phyloP scores from a whole-genome alignment of 2,888 invertebrate species.

The Aricia artaxerxes region DNA sequence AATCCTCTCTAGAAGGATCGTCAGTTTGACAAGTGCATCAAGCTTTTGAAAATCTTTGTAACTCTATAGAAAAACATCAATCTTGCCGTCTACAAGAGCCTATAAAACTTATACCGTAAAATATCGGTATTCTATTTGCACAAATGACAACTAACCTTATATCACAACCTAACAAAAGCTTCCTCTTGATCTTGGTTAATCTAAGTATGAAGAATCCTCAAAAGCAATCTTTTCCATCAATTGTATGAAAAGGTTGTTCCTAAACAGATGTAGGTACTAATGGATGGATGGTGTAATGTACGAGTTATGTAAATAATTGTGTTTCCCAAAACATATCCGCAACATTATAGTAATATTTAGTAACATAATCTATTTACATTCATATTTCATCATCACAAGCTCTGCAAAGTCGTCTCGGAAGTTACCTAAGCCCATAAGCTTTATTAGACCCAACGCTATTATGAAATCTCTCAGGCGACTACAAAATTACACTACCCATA shows the following conservation, averaged over 20 bases:
- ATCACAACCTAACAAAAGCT: neutral
- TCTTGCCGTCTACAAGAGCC: neutral
- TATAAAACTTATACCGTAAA: neutral
- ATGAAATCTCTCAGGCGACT: constrained; percentile 48
- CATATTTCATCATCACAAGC: constrained; percentile 29
- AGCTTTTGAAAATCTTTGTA: neutral
- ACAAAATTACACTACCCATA: constrained; percentile 17
- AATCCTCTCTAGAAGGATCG: neutral
- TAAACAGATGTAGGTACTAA: neutral
- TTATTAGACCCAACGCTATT: constrained; percentile 59
- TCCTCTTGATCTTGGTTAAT: neutral
- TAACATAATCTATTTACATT: constrained; percentile 27
- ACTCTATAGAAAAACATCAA: too few relatives aligned
- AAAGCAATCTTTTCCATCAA: neutral
- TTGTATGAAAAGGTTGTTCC: neutral
- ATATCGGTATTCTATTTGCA: neutral
- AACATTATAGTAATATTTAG: neutral
- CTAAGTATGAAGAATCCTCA: neutral
- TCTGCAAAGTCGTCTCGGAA: constrained; percentile 35
- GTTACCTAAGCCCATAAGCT: constrained; percentile 34
- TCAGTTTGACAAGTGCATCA: neutral
- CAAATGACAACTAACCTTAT: neutral
- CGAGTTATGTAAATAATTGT: neutral
- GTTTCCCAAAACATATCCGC: neutral
- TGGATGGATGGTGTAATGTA: too few relatives aligned